Evolutionary conservation across 2,797 vertebrate genomes (phyloP).

Genomic region (Characodon lateralis): DNA sequence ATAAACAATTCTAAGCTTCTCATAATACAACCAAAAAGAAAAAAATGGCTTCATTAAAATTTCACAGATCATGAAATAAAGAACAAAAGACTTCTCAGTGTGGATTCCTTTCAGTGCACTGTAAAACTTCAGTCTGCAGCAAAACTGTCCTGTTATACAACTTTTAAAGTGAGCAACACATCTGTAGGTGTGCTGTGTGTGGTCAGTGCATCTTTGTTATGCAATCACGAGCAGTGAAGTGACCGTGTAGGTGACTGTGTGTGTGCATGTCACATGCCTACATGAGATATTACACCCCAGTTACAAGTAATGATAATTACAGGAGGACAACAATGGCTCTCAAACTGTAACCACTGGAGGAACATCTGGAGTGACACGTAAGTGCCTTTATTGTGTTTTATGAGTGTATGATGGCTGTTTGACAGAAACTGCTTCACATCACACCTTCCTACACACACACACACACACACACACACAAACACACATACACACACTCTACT

Average conservation of each 20-base stretch:
- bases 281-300: slow-evolving; percentile 16
- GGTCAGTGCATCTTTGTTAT: slow-evolving; percentile 32
- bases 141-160: slow-evolving; percentile 9
- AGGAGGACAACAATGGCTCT: slow-evolving; percentile 12
- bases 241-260: slow-evolving; percentile 22
- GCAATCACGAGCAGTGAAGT: slow-evolving; percentile 12
- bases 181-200: slow-evolving; percentile 35
- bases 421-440: slow-evolving; percentile 31
- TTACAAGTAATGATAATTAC: slow-evolving; percentile 40
- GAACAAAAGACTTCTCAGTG: neutral
- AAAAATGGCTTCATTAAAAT: neutral
- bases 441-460: slow-evolving; percentile 42
- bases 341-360: slow-evolving; percentile 12
- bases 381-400: slow-evolving; percentile 15
- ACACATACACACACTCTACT: too few relatives aligned
- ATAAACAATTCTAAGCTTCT: neutral
- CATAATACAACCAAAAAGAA: neutral
- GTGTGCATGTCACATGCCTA: slow-evolving; percentile 8
- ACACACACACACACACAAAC: too few relatives aligned
- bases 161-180: slow-evolving; percentile 9
- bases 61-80: neutral
- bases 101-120: neutral
- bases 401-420: slow-evolving; percentile 6
- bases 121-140: neutral
- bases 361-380: slow-evolving; percentile 52